Evolutionary conservation across 2,888 invertebrate species (phyloP).

Genomic region (Caenorhabditis becei): DNA sequence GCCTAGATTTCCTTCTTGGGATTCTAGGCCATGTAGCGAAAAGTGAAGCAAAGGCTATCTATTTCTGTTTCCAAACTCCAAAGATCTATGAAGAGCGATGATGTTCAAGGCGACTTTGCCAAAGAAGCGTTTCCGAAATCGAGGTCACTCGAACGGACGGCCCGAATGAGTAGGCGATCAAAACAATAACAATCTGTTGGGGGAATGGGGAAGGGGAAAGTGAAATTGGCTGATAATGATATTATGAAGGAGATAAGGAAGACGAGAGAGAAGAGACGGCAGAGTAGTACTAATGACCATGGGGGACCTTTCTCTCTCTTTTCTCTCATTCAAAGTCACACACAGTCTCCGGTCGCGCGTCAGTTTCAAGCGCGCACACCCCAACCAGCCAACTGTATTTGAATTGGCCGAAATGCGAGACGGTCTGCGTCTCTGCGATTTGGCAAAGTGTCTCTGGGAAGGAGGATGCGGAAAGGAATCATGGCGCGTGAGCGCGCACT

Average conservation of each 20-base stretch:
- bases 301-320: conserved; percentile 23
- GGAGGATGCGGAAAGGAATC: conserved; percentile 44
- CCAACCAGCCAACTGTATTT: conserved; percentile 35
- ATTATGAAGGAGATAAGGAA: conserved; percentile 16
- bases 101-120: too few relatives aligned
- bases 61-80: too few relatives aligned
- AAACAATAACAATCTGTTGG: background rate
- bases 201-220: conserved; percentile 2
- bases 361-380: background rate
- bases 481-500: conserved; percentile 31
- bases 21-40: too few relatives aligned
- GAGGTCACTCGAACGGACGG: too few relatives aligned
- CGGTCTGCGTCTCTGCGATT: conserved; percentile 35
- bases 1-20: too few relatives aligned
- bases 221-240: background rate
- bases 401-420: conserved; percentile 54
- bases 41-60: too few relatives aligned
- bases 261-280: conserved; percentile 25
- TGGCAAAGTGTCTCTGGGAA: background rate
- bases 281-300: conserved; percentile 49
- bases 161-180: too few relatives aligned
- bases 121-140: too few relatives aligned
- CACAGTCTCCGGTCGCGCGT: background rate
- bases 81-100: too few relatives aligned
- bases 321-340: conserved; percentile 1